Conservation (phyloP, 1,140 invertebrate genomes). For the Hycleus phaleratus region DNA sequence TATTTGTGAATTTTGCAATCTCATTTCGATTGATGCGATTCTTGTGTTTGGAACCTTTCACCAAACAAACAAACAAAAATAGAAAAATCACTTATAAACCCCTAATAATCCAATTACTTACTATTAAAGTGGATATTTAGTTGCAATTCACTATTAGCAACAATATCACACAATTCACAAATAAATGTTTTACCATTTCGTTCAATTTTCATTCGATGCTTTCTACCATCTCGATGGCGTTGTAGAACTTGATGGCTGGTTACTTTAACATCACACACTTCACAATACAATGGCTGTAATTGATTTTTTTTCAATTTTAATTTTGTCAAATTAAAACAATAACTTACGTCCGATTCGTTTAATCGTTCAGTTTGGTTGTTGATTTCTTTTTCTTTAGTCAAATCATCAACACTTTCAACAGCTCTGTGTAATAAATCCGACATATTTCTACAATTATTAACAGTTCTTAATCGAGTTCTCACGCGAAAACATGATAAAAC, state of each 20-base stretch:
- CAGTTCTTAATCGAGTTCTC: too few relatives aligned
- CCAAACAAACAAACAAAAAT: background rate
- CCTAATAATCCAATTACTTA: slow-evolving; percentile 17
- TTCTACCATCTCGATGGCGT: slow-evolving; percentile 35
- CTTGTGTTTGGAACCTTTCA: slow-evolving; percentile 34
- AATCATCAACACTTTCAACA: slow-evolving; percentile 19
- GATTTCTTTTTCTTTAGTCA: background rate
- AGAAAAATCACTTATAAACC: background rate
- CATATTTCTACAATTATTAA: slow-evolving; percentile 5
- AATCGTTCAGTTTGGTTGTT: background rate
- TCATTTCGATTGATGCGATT: slow-evolving; percentile 31
- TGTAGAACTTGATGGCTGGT: slow-evolving; percentile 36
- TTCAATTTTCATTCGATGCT: slow-evolving; percentile 33
- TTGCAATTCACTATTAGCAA: slow-evolving; percentile 38
- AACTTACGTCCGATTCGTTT: slow-evolving; percentile 1
- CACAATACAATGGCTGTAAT: slow-evolving; percentile 30
- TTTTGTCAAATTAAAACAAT: background rate
- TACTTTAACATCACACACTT: slow-evolving; percentile 36
- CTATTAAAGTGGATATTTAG: slow-evolving; percentile 37
- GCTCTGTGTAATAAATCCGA: slow-evolving; percentile 21
- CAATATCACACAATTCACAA: slow-evolving; percentile 36
- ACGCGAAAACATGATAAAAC: too few relatives aligned
- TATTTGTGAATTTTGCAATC: slow-evolving; percentile 22
- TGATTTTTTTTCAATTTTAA: background rate
- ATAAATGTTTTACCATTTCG: slow-evolving; percentile 35